Conservation (phyloP, 2,113 vertebrate genomes). For the Chiloscyllium plagiosum region DNA sequence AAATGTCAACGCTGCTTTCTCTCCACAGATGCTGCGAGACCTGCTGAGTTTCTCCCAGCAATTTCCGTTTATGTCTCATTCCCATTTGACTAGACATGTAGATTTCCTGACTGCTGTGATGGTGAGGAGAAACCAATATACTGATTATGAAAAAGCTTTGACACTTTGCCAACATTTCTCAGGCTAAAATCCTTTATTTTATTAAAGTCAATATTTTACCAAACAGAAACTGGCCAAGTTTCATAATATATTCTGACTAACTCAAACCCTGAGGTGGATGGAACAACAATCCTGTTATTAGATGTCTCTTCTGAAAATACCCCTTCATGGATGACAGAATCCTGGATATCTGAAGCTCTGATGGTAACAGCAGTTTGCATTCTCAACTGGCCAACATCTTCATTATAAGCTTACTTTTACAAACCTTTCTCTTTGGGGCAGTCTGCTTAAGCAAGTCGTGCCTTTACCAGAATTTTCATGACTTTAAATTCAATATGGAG, state of each 20-base stretch:
- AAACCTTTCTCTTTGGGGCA: not conserved
- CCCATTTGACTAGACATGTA: not conserved
- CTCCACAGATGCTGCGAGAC: too few species aligned
- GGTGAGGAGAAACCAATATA: not conserved
- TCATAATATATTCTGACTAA: constrained; percentile 6
- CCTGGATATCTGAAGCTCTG: not conserved
- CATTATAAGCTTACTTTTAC: not conserved
- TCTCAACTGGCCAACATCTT: not conserved
- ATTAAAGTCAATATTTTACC: not conserved
- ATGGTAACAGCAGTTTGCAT: not conserved
- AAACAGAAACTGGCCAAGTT: not conserved
- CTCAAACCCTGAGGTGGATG: not conserved
- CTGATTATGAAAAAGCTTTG: not conserved
- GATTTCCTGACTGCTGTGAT: not conserved
- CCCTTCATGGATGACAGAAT: constrained; percentile 15
- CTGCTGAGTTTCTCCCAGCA: too few species aligned
- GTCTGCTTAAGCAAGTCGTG: not conserved
- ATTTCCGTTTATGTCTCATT: not conserved
- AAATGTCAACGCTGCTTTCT: too few species aligned
- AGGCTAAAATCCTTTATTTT: not conserved
- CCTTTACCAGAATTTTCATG: not conserved
- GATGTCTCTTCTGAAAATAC: not conserved
- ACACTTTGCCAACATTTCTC: not conserved
- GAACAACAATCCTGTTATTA: not conserved
- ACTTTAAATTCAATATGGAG: not conserved